These are phyloP conservation scores for Nestor notabilis DNA, from an alignment of 2,113 vertebrate species.

Conservation along the genomic window DNA sequence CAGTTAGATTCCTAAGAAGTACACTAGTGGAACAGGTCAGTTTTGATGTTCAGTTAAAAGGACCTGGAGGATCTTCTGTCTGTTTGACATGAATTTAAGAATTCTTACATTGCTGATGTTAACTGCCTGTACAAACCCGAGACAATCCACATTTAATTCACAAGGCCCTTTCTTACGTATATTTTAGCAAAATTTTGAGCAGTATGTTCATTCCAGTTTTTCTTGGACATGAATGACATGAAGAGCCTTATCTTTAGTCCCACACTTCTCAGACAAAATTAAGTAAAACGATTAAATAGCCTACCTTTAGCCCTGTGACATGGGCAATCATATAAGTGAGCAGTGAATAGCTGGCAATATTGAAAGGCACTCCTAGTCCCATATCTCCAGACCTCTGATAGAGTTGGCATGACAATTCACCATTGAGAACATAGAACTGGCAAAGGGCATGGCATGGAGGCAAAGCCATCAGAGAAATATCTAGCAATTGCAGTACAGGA, in stretches of 20 bases:
- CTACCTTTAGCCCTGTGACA: conserved; percentile 90
- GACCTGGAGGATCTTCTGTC: not conserved
- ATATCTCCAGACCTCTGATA: conserved; percentile 97
- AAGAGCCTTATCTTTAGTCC: not conserved
- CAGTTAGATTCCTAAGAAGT: not conserved
- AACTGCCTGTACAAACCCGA: not conserved
- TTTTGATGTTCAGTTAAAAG: not conserved
- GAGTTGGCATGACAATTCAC: conserved; percentile 94
- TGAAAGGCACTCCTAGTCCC: conserved; percentile 97
- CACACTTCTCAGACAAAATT: not conserved
- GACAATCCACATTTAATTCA: not conserved
- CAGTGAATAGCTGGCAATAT: conserved; percentile 95
- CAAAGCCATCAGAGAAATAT: conserved; percentile 91
- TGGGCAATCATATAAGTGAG: conserved; percentile 98
- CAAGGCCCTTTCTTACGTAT: accelerated
- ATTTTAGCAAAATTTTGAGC: not conserved
- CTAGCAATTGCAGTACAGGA: conserved; percentile 64
- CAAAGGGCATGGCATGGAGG: conserved; percentile 95
- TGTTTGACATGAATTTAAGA: not conserved
- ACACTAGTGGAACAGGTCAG: not conserved
- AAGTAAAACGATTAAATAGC: not conserved
- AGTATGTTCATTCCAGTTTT: not conserved
- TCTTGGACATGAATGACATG: not conserved
- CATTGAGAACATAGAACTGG: conserved; percentile 92
- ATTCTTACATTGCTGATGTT: not conserved